Conservation (phyloP, 2,113 vertebrate genomes). For the Calyptomena viridis region DNA sequence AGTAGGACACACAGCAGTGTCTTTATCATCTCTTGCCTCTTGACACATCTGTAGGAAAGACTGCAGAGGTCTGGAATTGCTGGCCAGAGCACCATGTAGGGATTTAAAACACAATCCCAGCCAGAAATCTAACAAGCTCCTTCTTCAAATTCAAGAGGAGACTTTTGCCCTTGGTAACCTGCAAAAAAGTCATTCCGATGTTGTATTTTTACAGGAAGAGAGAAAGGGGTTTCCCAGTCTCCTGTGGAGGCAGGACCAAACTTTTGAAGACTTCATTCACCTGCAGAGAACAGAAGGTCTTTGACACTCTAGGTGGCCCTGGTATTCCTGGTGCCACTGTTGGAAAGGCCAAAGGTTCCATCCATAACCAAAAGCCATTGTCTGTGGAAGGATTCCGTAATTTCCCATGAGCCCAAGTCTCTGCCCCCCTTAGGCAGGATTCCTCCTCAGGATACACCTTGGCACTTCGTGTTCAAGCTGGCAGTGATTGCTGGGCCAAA, state of each 20-base stretch:
- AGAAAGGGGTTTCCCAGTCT: neutral
- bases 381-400: neutral
- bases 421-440: neutral
- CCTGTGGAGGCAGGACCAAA: neutral
- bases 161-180: neutral
- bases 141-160: neutral
- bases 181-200: neutral
- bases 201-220: neutral
- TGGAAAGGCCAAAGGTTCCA: neutral
- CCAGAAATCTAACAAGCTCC: neutral
- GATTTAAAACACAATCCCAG: neutral
- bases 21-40: neutral
- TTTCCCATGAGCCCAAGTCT: constrained; percentile 7
- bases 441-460: neutral
- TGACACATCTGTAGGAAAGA: neutral
- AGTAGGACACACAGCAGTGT: rapidly evolving
- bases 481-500: neutral
- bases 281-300: neutral
- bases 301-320: neutral
- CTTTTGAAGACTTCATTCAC: neutral
- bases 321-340: neutral
- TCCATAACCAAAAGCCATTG: neutral
- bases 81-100: neutral
- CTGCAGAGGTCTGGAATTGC: neutral
- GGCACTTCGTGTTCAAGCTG: neutral